Percentiles rank a stretch among this genome's conserved stretches.
Evolutionary conservation across 2,797 vertebrate species (phyloP).

Genomic region (Nannoperca obscura): DNA sequence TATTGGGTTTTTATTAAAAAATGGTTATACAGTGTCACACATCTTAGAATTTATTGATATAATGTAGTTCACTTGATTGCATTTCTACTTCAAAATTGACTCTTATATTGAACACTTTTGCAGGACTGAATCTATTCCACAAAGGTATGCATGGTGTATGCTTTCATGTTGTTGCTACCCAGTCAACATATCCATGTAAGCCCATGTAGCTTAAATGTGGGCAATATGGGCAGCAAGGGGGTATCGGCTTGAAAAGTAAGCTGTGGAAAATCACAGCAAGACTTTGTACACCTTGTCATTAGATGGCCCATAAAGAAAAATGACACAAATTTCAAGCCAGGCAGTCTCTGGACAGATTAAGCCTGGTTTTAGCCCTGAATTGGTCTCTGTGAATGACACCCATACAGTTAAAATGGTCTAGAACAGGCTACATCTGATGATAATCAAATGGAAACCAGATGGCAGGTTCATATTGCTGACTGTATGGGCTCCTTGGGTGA

Average conservation of each 20-base stretch:
- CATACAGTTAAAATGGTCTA: neutral
- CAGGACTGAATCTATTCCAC: constrained; percentile 2
- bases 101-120: neutral
- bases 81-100: constrained; percentile 23
- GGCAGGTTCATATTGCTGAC: neutral
- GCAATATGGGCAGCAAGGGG: neutral
- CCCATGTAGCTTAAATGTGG: neutral
- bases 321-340: neutral
- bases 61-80: constrained; percentile 4
- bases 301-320: neutral
- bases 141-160: neutral
- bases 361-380: too few relatives aligned
- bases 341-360: neutral
- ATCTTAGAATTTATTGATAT: constrained; percentile 1
- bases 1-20: constrained; percentile 28
- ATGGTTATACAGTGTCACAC: constrained; percentile 1
- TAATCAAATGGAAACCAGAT: neutral
- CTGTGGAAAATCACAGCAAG: neutral
- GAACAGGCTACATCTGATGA: neutral
- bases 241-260: neutral
- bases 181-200: neutral
- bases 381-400: neutral
- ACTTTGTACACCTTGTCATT: neutral
- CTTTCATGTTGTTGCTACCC: neutral
- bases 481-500: neutral